Conservation (phyloP, 2,888 invertebrate genomes). For the Pollenia angustigena region DNA sequence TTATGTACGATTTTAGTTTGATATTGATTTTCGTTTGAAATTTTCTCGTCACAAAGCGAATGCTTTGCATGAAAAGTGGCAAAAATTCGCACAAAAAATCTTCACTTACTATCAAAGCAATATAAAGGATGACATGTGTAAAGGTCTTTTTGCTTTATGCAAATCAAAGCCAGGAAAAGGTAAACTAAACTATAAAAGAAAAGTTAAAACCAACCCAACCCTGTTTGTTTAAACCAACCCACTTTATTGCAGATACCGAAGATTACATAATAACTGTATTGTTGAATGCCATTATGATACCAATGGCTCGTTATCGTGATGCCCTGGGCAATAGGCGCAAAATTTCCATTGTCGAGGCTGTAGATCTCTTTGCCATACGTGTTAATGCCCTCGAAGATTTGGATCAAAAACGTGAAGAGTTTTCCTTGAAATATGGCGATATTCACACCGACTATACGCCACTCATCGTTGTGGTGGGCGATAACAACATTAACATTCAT, state of each 20-base stretch:
- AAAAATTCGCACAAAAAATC: slow-evolving; percentile 69
- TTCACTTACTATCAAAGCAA: slow-evolving; percentile 69
- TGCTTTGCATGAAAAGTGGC: slow-evolving; percentile 70
- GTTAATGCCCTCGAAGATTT: slow-evolving; percentile 69
- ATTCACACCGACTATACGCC: slow-evolving; percentile 68
- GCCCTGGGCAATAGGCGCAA: slow-evolving; percentile 70
- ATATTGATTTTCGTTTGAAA: slow-evolving; percentile 73
- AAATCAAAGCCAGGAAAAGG: slow-evolving; percentile 68
- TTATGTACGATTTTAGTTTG: slow-evolving; percentile 62
- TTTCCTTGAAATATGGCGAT: slow-evolving; percentile 68
- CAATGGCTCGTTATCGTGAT: slow-evolving; percentile 72
- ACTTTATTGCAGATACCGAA: slow-evolving; percentile 64
- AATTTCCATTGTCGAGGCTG: slow-evolving; percentile 71
- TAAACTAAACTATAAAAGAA: slow-evolving; percentile 33
- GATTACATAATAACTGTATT: slow-evolving; percentile 70
- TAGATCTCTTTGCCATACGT: slow-evolving; percentile 73
- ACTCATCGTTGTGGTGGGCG: slow-evolving; percentile 73
- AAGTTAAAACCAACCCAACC: neutral
- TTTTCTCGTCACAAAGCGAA: slow-evolving; percentile 68
- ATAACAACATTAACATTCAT: slow-evolving; percentile 71
- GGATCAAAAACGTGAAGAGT: slow-evolving; percentile 70
- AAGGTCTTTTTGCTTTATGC: slow-evolving; percentile 68
- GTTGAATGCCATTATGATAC: slow-evolving; percentile 73
- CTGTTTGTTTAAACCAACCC: neutral
- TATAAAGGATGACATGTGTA: slow-evolving; percentile 72